phyloP scores from a whole-genome alignment of 2,888 invertebrate genomes.

The Conops quadrifasciatus region DNA sequence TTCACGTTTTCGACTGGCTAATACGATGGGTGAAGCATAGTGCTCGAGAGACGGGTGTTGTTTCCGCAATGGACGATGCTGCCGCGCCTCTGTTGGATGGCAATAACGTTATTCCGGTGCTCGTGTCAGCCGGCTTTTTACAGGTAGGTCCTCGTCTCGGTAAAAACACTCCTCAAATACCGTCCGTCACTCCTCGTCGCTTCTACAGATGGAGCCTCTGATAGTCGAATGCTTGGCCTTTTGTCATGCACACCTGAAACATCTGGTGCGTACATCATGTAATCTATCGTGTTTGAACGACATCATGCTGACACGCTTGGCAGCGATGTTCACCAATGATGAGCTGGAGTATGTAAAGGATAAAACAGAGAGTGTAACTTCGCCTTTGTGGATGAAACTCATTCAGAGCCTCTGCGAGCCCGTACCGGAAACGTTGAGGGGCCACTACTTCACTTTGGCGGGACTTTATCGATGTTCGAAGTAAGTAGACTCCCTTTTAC shows the following conservation, averaged over 20 bases:
- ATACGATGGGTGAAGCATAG: constrained; percentile 95
- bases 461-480: constrained; percentile 76
- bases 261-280: constrained; percentile 84
- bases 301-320: constrained; percentile 75
- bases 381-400: constrained; percentile 83
- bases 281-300: constrained; percentile 91
- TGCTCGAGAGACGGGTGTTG: constrained; percentile 43
- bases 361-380: constrained; percentile 88
- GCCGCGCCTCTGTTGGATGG: constrained; percentile 74
- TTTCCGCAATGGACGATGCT: constrained; percentile 69
- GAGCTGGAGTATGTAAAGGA: constrained; percentile 87
- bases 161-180: not conserved
- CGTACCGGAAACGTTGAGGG: constrained; percentile 78
- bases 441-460: constrained; percentile 83
- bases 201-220: constrained; percentile 83
- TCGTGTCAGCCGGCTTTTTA: constrained; percentile 93
- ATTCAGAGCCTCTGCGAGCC: constrained; percentile 80
- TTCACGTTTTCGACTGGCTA: constrained; percentile 95
- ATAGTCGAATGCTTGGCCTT: constrained; percentile 85
- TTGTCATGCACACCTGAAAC: constrained; percentile 86
- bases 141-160: constrained; percentile 65
- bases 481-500: constrained; percentile 57
- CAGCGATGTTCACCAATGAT: constrained; percentile 86
- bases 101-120: constrained; percentile 87
- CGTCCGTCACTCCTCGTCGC: not conserved